phyloP scores from a whole-genome alignment of 2,797 vertebrate genomes.

The Okamejei kenojei region DNA sequence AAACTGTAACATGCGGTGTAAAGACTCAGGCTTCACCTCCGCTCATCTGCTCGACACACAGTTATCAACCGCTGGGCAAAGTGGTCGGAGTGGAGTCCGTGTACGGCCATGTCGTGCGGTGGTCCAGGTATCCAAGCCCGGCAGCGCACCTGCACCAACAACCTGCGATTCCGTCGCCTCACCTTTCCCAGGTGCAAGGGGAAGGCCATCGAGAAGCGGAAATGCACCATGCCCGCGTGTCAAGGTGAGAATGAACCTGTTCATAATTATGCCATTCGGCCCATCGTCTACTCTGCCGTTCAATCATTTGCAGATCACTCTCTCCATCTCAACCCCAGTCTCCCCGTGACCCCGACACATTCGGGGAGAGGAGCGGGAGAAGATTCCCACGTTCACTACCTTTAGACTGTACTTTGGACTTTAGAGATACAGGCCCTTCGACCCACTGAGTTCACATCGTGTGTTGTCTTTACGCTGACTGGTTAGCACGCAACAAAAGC shows the following conservation, averaged over 20 bases:
- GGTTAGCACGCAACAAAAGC: no score
- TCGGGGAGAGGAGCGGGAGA: no score
- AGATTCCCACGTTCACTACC: no score
- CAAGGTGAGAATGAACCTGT: slow-evolving; percentile 56
- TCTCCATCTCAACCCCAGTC: no score
- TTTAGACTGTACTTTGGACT: no score
- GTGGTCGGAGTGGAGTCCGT: slow-evolving; percentile 74
- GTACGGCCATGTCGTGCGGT: slow-evolving; percentile 63
- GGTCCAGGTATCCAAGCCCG: slow-evolving; percentile 67
- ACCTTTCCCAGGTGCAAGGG: slow-evolving; percentile 64
- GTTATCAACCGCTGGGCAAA: slow-evolving; percentile 70
- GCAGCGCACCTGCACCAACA: slow-evolving; percentile 64
- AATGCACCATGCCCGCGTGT: slow-evolving; percentile 64
- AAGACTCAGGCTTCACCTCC: neutral
- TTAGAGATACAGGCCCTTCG: no score
- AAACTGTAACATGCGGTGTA: neutral
- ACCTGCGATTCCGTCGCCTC: slow-evolving; percentile 50
- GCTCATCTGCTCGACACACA: slow-evolving; percentile 41
- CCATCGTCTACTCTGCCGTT: no score
- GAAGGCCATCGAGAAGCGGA: slow-evolving; percentile 61
- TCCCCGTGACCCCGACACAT: no score
- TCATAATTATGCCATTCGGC: no score
- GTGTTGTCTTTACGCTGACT: no score
- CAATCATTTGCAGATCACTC: no score
- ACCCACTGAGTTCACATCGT: no score